Evolutionary conservation across 2,797 vertebrate genomes (phyloP), one percentile per base, ranked within the genome.

Genomic region (Xenentodon cancila): DNA sequence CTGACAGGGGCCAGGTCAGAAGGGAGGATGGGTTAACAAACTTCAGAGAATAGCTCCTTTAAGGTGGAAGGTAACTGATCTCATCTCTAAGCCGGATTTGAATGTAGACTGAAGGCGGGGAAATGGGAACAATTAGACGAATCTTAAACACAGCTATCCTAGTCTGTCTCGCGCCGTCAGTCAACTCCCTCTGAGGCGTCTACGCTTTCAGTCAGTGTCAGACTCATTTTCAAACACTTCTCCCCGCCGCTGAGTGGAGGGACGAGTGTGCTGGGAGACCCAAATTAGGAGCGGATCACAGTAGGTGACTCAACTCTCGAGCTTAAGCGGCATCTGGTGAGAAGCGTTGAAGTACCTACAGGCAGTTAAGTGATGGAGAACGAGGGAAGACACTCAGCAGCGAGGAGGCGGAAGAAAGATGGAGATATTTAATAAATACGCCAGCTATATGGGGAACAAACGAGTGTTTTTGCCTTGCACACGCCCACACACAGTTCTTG

Each of bases 281-380:
- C 34, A 53, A 84, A 86, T 83, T 81, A 86, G 85, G 86, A 80
- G 72, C 78, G 81, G 77, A 82, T 84, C 79, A 57, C 71, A 72
- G 87, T 64, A 69, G 75, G 79, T 51, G 72, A 73, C 70, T 61
- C 71, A 79, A 80, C 64, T 73, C 32, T 77, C 45, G 47, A 56
- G 74, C 70, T 81, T 75, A 85, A 91, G 86, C 81, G 85, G 78
- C 81, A 88, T 74, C 84, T 77, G 68, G 81, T 87, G 89, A 88
- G 76, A 17, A 22, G 54, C 32, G 62, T 75, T 89, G 86, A 83
- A 89, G 88, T 85, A 25, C 81, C 86, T 87, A 51, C 74, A 70
- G 82, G 88, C 76, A 58, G 75, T 73, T 84, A 86, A 88, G 77
- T 72, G 74, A 63, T 52, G 71, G 58, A 66, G 68, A 64, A 73